Evolutionary conservation across 2,888 invertebrate genomes (phyloP).

Genomic region (Lasioglossum figueresi): DNA sequence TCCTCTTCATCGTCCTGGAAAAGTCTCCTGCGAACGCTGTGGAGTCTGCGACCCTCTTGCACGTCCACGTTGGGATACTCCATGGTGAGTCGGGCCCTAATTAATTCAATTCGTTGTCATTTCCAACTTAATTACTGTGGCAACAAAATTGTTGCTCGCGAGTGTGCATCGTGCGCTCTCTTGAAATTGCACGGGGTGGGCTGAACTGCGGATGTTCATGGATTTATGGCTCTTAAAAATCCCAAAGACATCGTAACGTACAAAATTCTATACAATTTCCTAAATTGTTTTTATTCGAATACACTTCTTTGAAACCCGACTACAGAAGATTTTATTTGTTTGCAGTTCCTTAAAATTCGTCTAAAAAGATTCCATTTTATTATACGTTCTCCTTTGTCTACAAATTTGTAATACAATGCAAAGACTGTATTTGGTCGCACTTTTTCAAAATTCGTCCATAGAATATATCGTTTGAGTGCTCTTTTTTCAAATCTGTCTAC

Average conservation of each 20-base stretch:
- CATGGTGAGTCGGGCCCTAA: constrained; percentile 79
- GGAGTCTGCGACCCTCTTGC: constrained; percentile 67
- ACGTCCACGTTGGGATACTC: constrained; percentile 75
- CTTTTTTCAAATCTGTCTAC: not conserved
- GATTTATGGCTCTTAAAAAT: not conserved
- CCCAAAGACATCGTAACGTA: not conserved
- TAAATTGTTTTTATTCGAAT: not conserved
- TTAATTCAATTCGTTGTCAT: constrained; percentile 42
- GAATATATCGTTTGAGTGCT: not conserved
- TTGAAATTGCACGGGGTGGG: not conserved
- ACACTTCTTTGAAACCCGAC: not conserved
- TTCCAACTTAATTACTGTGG: constrained; percentile 4
- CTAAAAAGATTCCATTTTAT: not conserved
- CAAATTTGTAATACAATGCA: not conserved
- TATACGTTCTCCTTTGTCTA: not conserved
- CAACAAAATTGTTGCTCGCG: not conserved
- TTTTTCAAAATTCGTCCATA: not conserved
- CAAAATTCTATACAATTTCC: not conserved
- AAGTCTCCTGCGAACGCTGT: constrained; percentile 83
- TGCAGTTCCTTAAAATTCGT: not conserved
- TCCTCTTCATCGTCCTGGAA: constrained; percentile 79
- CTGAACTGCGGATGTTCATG: not conserved
- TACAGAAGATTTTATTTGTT: not conserved
- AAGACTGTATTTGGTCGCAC: not conserved
- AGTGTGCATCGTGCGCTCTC: not conserved